A percentile compares a stretch with the other conserved stretches of the same genome.
Evolutionary conservation across 2,888 invertebrate genomes (phyloP).

Genomic region (Sesia apiformis): DNA sequence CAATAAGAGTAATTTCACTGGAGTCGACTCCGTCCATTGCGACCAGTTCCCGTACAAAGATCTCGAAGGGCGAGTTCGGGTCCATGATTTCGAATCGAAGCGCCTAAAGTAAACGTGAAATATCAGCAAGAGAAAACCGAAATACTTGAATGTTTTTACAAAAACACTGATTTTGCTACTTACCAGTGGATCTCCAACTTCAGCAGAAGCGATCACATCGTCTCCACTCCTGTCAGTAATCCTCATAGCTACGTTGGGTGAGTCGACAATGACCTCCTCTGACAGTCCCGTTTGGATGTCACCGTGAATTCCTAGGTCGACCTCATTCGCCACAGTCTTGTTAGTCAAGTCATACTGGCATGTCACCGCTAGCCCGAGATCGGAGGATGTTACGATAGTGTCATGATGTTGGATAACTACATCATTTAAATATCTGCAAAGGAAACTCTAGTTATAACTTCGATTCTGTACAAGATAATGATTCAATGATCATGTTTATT

Average conservation of each 20-base stretch:
- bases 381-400: conserved; percentile 94
- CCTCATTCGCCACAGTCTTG: conserved; percentile 94
- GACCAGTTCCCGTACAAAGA: conserved; percentile 94
- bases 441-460: too few relatives aligned
- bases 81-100: conserved; percentile 94
- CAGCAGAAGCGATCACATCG: conserved; percentile 89
- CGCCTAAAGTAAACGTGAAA: conserved; percentile 52
- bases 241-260: conserved; percentile 95
- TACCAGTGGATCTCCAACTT: conserved; percentile 92
- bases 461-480: too few relatives aligned
- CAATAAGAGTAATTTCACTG: conserved; percentile 93
- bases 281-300: conserved; percentile 90
- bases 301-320: conserved; percentile 90
- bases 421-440: conserved; percentile 85
- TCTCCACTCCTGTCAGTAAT: conserved; percentile 89
- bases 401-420: conserved; percentile 97
- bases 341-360: conserved; percentile 96
- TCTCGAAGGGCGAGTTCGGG: conserved; percentile 94
- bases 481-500: background rate
- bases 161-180: conserved; percentile 8
- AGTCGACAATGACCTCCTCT: conserved; percentile 94
- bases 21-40: conserved; percentile 96
- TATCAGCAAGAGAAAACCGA: too few relatives aligned
- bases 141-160: background rate
- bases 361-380: conserved; percentile 93